Percentiles rank a stretch among this genome's conserved stretches.
Evolutionary conservation across 1,140 invertebrate species (phyloP).

Genomic region (Octopus sinensis): DNA sequence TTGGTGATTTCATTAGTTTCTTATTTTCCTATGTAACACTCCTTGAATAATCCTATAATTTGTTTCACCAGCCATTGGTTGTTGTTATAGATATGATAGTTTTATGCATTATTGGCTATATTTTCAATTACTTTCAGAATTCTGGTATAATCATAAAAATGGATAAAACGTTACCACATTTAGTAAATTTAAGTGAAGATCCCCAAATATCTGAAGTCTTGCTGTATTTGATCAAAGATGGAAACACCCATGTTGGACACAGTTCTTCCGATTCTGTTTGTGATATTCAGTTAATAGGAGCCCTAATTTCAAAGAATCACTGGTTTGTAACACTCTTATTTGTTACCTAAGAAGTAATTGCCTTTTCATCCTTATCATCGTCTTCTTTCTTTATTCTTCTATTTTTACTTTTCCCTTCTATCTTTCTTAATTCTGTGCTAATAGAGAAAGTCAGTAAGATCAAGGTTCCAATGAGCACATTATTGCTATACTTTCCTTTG

Average conservation of each 20-base stretch:
- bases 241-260: slow-evolving; percentile 55
- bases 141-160: slow-evolving; percentile 52
- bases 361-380: background rate
- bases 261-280: slow-evolving; percentile 47
- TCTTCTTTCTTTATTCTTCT: background rate
- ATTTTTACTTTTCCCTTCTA: background rate
- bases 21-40: no score
- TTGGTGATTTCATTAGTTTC: background rate
- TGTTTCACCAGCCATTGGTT: no score
- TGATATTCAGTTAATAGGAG: slow-evolving; percentile 67
- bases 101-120: background rate
- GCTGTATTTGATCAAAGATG: slow-evolving; percentile 64
- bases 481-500: background rate
- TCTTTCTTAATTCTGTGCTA: background rate
- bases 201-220: slow-evolving; percentile 70
- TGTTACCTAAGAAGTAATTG: background rate
- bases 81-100: no score
- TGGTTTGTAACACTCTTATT: slow-evolving; percentile 60
- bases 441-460: background rate
- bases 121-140: slow-evolving; percentile 39
- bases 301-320: slow-evolving; percentile 66
- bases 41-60: no score
- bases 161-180: slow-evolving; percentile 55
- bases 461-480: background rate
- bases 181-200: slow-evolving; percentile 71